These are phyloP conservation scores for Myopa testacea DNA, from an alignment of 2,888 invertebrate species.

Conservation along the genomic window DNA sequence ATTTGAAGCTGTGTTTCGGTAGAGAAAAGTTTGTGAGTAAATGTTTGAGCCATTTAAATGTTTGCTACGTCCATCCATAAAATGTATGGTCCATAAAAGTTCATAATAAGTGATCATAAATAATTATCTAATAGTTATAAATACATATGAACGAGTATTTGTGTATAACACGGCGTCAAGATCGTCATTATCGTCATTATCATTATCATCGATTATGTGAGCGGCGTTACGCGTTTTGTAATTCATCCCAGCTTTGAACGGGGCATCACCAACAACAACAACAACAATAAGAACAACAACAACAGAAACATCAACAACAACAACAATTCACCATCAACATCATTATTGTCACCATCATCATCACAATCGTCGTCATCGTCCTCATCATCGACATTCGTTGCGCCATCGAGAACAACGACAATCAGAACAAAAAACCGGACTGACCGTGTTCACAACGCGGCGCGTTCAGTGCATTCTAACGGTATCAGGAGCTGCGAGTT, in stretches of 20 bases:
- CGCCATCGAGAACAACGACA: slow-evolving; percentile 42
- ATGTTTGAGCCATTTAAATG: too few relatives aligned
- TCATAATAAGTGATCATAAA: too few relatives aligned
- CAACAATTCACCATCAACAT: too few relatives aligned
- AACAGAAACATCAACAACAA: slow-evolving; percentile 8
- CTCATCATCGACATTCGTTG: not conserved
- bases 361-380: slow-evolving; percentile 14
- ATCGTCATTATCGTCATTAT: not conserved
- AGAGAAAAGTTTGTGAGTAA: too few relatives aligned
- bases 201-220: slow-evolving; percentile 26
- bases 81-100: too few relatives aligned
- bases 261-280: slow-evolving; percentile 16
- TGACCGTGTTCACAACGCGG: slow-evolving; percentile 21
- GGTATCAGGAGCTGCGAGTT: slow-evolving; percentile 62
- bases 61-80: too few relatives aligned
- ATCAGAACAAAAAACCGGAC: slow-evolving; percentile 49
- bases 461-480: slow-evolving; percentile 66
- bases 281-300: slow-evolving; percentile 29
- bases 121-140: too few relatives aligned
- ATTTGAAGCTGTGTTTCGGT: too few relatives aligned
- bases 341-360: not conserved
- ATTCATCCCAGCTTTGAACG: not conserved
- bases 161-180: too few relatives aligned
- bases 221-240: not conserved
- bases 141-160: too few relatives aligned